Evolutionary conservation across 2,888 invertebrate genomes (phyloP), one percentile per base, ranked within the genome.

Genomic region (Gryllus longicercus): DNA sequence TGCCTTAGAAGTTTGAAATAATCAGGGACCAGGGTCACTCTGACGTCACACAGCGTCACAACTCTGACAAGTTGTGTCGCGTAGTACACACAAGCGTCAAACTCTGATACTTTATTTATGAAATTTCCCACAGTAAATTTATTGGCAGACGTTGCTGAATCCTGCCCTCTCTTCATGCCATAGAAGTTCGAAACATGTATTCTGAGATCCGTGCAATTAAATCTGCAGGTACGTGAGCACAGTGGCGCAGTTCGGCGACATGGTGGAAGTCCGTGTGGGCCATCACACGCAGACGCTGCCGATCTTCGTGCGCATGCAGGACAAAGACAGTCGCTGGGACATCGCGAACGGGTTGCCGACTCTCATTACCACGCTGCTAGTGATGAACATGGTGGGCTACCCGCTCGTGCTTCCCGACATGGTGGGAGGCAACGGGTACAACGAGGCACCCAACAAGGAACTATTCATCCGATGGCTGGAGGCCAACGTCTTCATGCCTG

Each of bases 391-490:
- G 77, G 88, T 91, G 80, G 94, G 93, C 1, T 93, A 93, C 86
- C 91, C 93, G 0, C 90, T 91, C 84, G 92, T 95, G 10, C 86
- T 96, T 18, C 95, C 95, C 0, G 95, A 95, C 85, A 94, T 95
- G 93, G 92, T 93, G 77, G 93, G 93, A 0, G 93, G 93, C 0
- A 93, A 92, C 83, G 91, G 91, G 0, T 91, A 88, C 84, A 88
- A 89, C n/a, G 90, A 88, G 25, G 85, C 87, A 1, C 89, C 91
- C 0, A 89, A 89, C 1, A 91, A 91, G 81, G 92, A 93, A 85
- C 86, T 93, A 78, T 94, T 92, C 84, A 91, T 95, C 51, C 88
- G 95, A 84, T 96, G 95, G 95, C 88, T 94, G 77, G 93, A 95
- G 85, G 92, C 93, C 0, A 94, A 92, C 81, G 90, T 92, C 0